Conservation (phyloP, 2,113 vertebrate species). For the Danionella cerebrum region DNA sequence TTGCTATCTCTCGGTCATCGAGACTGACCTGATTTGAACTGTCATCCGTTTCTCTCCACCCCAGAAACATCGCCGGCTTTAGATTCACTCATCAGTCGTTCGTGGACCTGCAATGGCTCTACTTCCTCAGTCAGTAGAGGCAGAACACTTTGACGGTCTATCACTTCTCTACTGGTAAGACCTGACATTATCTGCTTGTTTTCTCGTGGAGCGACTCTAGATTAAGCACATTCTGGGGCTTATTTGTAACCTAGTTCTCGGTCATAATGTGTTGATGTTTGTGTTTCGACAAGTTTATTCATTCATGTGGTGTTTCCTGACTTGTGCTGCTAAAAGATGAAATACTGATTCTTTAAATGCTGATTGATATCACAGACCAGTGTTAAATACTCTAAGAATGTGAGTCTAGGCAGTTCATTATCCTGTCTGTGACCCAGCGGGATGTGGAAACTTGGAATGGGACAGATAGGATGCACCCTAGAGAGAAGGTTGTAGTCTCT, state of each 20-base stretch:
- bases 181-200: not conserved
- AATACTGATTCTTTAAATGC: not conserved
- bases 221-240: slow-evolving; percentile 5
- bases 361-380: not conserved
- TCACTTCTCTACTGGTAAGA: slow-evolving; percentile 78
- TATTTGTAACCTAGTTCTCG: not conserved
- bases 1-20: slow-evolving; percentile 49
- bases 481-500: not conserved
- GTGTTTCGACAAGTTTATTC: not conserved
- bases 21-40: slow-evolving; percentile 52
- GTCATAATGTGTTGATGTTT: not conserved
- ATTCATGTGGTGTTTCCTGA: no score
- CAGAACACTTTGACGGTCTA: slow-evolving; percentile 70
- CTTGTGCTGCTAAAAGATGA: not conserved
- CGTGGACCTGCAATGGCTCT: slow-evolving; percentile 61
- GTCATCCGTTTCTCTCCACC: slow-evolving; percentile 2
- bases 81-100: slow-evolving; percentile 29
- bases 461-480: not conserved
- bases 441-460: not conserved
- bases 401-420: not conserved
- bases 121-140: slow-evolving; percentile 61
- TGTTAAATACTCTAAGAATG: not conserved
- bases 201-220: not conserved
- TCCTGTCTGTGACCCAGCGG: not conserved
- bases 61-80: slow-evolving; percentile 34